Conservation (phyloP, 2,888 invertebrate genomes). For the Andrena camellia region DNA sequence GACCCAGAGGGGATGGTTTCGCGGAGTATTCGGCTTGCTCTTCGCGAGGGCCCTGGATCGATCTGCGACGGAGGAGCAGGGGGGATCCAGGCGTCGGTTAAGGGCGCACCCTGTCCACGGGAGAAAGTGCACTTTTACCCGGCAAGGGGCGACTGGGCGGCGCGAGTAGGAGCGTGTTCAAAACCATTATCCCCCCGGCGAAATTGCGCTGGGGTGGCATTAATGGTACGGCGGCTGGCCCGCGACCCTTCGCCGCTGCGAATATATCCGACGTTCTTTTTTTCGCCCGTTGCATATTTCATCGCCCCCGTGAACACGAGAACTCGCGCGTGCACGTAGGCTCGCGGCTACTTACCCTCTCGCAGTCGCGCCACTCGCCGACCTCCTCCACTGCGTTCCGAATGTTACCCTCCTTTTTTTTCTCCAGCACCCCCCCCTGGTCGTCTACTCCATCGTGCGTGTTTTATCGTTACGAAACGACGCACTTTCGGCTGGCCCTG, state of each 20-base stretch:
- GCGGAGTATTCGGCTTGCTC: neutral
- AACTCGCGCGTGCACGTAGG: slow-evolving; percentile 17
- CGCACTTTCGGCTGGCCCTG: neutral
- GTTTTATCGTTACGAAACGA: slow-evolving; percentile 34
- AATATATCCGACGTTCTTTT: slow-evolving; percentile 68
- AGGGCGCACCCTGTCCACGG: slow-evolving; percentile 26
- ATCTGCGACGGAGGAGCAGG: neutral
- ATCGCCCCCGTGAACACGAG: slow-evolving; percentile 41
- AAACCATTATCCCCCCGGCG: slow-evolving; percentile 70
- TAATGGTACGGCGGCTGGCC: slow-evolving; percentile 66
- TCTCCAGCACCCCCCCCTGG: neutral
- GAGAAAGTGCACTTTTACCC: slow-evolving; percentile 47
- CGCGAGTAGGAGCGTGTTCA: slow-evolving; percentile 46
- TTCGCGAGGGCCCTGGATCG: slow-evolving; percentile 14
- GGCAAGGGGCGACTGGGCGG: slow-evolving; percentile 8
- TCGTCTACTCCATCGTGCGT: neutral
- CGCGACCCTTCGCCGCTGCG: slow-evolving; percentile 63
- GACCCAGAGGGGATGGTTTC: neutral
- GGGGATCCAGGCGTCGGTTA: neutral
- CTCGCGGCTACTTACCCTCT: slow-evolving; percentile 28
- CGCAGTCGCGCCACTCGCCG: neutral
- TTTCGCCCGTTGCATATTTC: slow-evolving; percentile 71
- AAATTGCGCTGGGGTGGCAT: slow-evolving; percentile 70
- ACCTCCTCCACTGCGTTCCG: slow-evolving; percentile 15
- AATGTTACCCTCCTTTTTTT: slow-evolving; percentile 2